These are phyloP conservation scores for Sylvietta virens DNA, from an alignment of 2,113 vertebrate species.

Conservation along the genomic window DNA sequence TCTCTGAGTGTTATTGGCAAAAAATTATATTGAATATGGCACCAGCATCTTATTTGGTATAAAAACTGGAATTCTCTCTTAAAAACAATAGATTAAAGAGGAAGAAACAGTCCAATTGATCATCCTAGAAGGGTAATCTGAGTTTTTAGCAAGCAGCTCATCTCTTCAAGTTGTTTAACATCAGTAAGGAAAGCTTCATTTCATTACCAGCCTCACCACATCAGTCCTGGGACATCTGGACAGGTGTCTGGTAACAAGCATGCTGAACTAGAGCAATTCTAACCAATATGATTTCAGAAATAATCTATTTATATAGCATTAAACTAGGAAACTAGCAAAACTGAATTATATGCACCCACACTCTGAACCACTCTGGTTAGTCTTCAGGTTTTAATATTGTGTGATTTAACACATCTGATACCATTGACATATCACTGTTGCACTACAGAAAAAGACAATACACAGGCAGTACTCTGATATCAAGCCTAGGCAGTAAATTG, in stretches of 20 bases:
- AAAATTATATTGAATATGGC: not conserved
- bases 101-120: not conserved
- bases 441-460: not conserved
- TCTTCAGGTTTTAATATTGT: not conserved
- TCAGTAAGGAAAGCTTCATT: not conserved
- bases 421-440: not conserved
- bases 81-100: not conserved
- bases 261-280: not conserved
- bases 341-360: not conserved
- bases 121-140: not conserved
- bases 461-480: not conserved
- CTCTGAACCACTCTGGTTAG: not conserved
- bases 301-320: not conserved
- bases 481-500: not conserved
- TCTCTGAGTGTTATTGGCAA: not conserved
- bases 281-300: not conserved
- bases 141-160: not conserved
- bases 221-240: not conserved
- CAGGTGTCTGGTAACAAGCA: not conserved
- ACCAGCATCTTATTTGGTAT: not conserved
- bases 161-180: not conserved
- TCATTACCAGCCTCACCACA: not conserved
- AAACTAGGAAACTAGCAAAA: not conserved
- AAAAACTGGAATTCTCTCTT: not conserved
- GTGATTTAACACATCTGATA: not conserved